Evolutionary conservation across 1,140 invertebrate species (phyloP).

Genomic region (Antheraea mylitta): DNA sequence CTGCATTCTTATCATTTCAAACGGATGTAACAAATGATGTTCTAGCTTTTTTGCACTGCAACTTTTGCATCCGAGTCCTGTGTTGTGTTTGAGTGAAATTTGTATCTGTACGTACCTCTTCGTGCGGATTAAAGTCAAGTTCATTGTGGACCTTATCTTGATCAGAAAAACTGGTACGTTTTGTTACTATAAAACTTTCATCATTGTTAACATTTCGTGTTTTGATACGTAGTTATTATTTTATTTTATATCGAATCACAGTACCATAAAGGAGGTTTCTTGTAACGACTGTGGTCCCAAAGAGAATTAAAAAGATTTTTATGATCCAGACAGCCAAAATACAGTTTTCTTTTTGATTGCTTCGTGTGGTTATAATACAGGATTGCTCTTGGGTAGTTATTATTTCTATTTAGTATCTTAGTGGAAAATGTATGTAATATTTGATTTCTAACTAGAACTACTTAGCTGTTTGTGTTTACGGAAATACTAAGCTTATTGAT

Average conservation of each 20-base stretch:
- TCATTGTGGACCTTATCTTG: constrained; percentile 16
- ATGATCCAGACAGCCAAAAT: background rate
- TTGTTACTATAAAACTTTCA: constrained; percentile 7
- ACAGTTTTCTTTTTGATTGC: constrained; percentile 3
- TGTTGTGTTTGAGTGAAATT: constrained; percentile 31
- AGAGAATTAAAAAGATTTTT: background rate
- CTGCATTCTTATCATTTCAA: background rate
- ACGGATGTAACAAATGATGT: background rate
- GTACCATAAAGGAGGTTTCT: background rate
- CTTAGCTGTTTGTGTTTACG: background rate
- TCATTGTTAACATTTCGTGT: constrained; percentile 6
- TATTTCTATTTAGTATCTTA: constrained; percentile 1
- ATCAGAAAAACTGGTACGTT: constrained; percentile 11
- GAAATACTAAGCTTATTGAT: background rate
- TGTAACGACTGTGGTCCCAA: background rate
- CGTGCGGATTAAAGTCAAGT: constrained; percentile 10
- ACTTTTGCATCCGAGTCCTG: constrained; percentile 23
- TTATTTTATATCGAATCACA: background rate
- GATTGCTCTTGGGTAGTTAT: background rate
- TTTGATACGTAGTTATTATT: background rate
- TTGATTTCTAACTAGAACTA: constrained; percentile 3
- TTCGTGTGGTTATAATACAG: background rate
- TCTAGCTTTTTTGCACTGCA: constrained; percentile 12
- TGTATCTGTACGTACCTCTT: constrained; percentile 14
- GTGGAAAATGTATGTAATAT: background rate